Base-by-base conservation (phyloP, 2,797 vertebrate genomes). In the Champsocephalus esox region DNA sequence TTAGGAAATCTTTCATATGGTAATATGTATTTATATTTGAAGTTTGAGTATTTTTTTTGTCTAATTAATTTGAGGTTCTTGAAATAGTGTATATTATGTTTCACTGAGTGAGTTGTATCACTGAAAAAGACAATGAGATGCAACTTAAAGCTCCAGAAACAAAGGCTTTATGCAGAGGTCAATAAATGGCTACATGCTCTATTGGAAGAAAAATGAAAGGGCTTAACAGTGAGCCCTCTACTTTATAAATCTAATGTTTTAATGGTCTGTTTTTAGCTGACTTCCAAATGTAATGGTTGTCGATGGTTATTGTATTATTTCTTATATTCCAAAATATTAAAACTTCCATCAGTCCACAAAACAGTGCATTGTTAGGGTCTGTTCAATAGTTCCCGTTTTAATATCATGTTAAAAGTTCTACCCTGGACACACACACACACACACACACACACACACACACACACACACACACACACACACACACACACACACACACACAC, bases 1-100 rank as follows among this genome's bases (percentile, higher is more conserved):
- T 71, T 65, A 68, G 52, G 41, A 49, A 59, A 41, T 49, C 64
- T 78, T 55, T 78, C 48, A 63, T 62, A 17, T 74, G 64, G 51
- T 66, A 76, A 72, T 59, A 11, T 12, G 55, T 63, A 54, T 73
- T 12, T 54, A 54, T 66, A 54, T 66, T 69, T n/a, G n/a, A 13
- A 21, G 5, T 72, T 68, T 50, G 38, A 51, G 17, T 75, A 48
- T 78, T 63, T 73, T 9, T 7, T 7, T 7, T 7, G 6, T 38
- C 34, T 38, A 38, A 77, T 73, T 38, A 24, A 66, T 83, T 66
- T 70, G 24, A 2, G 38, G 9, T 62, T 49, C 9, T 41, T 59
- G 16, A 60, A 68, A 48, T 65, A 51, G 55, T 71, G 19, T 38
- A n/a, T 46, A 21, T 59, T 19, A 32, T 74, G 49, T 73, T 60